A percentile compares a stretch with the other conserved stretches of the same genome.
phyloP scores from a whole-genome alignment of 2,888 invertebrate species.

The Tiliacea citrago region DNA sequence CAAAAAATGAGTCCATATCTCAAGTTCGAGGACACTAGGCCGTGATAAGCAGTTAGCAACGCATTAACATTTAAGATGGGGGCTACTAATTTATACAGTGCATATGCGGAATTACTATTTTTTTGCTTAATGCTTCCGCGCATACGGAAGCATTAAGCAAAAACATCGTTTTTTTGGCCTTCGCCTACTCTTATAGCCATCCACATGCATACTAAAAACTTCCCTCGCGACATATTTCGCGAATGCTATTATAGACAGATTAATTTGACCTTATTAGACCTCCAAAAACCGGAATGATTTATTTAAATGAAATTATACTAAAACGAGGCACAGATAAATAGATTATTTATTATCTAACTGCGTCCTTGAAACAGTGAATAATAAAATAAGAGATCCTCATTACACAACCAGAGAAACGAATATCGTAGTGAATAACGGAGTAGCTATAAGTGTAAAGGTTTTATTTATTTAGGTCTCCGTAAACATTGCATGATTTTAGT shows the following conservation, averaged over 20 bases:
- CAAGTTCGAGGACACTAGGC: too few relatives aligned
- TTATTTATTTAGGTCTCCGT: slow-evolving; percentile 43
- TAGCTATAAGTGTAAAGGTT: slow-evolving; percentile 35
- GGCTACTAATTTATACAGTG: too few relatives aligned
- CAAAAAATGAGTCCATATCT: too few relatives aligned
- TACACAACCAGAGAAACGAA: slow-evolving; percentile 15
- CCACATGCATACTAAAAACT: not conserved
- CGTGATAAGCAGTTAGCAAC: too few relatives aligned
- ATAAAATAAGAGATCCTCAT: slow-evolving; percentile 40
- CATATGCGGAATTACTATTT: too few relatives aligned
- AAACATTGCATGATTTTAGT: slow-evolving; percentile 46
- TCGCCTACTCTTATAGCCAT: not conserved
- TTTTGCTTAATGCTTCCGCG: too few relatives aligned
- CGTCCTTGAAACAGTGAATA: slow-evolving; percentile 43
- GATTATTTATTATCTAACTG: slow-evolving; percentile 8
- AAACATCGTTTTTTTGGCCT: not conserved
- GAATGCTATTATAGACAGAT: not conserved
- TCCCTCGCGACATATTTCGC: not conserved
- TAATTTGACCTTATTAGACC: not conserved
- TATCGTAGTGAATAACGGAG: slow-evolving; percentile 17
- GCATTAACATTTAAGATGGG: too few relatives aligned
- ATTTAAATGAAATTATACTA: slow-evolving; percentile 9
- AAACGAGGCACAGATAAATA: slow-evolving; percentile 22
- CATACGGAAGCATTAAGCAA: too few relatives aligned
- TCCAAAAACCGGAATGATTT: slow-evolving; percentile 15